Evolutionary conservation across 1,140 invertebrate genomes (phyloP).

Genomic region (Drosophila kurseongensis): DNA sequence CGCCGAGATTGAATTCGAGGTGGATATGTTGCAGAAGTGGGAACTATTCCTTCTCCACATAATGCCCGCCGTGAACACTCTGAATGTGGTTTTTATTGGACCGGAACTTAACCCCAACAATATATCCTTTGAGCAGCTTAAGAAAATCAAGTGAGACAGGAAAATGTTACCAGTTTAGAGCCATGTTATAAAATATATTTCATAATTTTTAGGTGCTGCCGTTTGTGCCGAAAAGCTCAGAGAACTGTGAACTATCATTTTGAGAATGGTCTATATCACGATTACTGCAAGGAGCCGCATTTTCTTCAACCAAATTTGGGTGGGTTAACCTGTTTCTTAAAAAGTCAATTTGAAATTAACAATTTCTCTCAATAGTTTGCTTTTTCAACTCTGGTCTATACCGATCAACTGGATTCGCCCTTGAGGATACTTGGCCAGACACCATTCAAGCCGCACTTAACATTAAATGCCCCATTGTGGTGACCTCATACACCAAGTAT

Average conservation of each 20-base stretch:
- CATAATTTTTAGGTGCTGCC: slow-evolving; percentile 61
- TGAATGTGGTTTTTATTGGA: slow-evolving; percentile 88
- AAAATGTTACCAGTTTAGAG: not conserved
- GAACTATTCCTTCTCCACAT: slow-evolving; percentile 89
- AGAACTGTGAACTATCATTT: slow-evolving; percentile 71
- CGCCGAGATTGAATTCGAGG: slow-evolving; percentile 90
- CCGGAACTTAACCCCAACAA: slow-evolving; percentile 87
- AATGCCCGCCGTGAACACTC: slow-evolving; percentile 85
- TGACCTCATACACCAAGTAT: slow-evolving; percentile 88
- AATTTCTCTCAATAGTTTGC: slow-evolving; percentile 85
- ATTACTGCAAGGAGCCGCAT: slow-evolving; percentile 85
- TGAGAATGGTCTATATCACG: slow-evolving; percentile 86
- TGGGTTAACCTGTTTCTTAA: slow-evolving; percentile 40
- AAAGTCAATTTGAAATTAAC: not conserved
- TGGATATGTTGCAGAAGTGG: slow-evolving; percentile 88
- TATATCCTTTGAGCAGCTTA: slow-evolving; percentile 85
- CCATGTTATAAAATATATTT: not conserved
- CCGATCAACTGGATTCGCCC: slow-evolving; percentile 87
- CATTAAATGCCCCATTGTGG: slow-evolving; percentile 86
- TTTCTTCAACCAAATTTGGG: slow-evolving; percentile 87
- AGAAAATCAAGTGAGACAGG: slow-evolving; percentile 65
- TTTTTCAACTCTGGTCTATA: slow-evolving; percentile 90
- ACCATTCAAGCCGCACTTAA: slow-evolving; percentile 87
- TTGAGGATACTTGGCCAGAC: slow-evolving; percentile 88
- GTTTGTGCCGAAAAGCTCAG: slow-evolving; percentile 52